A percentile compares a stretch with the other conserved stretches of the same genome.
Conservation (phyloP, 1,140 invertebrate genomes). For the Neodiprion fabricii region DNA sequence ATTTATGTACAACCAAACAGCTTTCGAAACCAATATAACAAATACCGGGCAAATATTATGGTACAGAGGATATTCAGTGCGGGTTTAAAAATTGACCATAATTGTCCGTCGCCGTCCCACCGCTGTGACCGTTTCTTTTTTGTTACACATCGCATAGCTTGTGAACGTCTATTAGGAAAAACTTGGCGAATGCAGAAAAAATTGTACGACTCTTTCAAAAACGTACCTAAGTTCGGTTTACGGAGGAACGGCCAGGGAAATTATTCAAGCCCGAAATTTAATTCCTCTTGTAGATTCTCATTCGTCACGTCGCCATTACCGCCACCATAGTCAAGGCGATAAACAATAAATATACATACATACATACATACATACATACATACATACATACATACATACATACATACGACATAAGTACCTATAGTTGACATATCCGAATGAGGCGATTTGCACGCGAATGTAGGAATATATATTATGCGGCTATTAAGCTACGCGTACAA, state of each 20-base stretch:
- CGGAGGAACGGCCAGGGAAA: too few species aligned
- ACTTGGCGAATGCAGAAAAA: too few species aligned
- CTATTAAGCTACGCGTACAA: too few species aligned
- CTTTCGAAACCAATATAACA: constrained; percentile 12
- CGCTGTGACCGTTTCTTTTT: background rate
- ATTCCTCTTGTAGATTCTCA: background rate
- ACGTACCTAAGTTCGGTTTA: too few species aligned
- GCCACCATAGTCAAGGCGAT: background rate
- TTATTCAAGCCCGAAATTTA: too few species aligned
- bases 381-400: too few species aligned
- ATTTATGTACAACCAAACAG: constrained; percentile 19
- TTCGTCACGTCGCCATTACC: background rate
- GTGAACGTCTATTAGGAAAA: too few species aligned
- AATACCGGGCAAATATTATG: constrained; percentile 17
- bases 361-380: too few species aligned
- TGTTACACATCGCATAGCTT: background rate
- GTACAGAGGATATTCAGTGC: constrained; percentile 8
- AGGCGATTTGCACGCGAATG: too few species aligned
- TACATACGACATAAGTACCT: constrained; percentile 11
- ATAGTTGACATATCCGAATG: constrained; percentile 6
- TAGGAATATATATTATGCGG: too few species aligned
- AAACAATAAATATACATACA: constrained; percentile 17
- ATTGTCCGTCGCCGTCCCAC: background rate
- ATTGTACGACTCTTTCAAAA: too few species aligned
- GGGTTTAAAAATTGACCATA: background rate